phyloP scores from a whole-genome alignment of 2,888 invertebrate genomes.

The Folsomia manolachei region DNA sequence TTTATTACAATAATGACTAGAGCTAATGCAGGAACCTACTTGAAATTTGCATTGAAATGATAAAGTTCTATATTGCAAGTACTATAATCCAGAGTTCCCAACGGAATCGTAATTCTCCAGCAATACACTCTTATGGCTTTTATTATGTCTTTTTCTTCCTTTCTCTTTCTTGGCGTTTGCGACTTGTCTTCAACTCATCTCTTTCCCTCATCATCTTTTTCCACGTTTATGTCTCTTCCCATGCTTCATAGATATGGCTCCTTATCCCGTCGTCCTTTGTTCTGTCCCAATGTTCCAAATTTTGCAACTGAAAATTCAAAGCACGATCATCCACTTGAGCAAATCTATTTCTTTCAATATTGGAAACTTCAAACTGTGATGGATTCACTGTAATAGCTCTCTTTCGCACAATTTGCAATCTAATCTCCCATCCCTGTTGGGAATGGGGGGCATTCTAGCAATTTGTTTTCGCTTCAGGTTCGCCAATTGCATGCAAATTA shows the following conservation, averaged over 20 bases:
- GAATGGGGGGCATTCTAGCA: neutral
- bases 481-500: conserved; percentile 1
- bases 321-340: conserved; percentile 1
- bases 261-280: neutral
- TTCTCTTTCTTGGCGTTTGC: neutral
- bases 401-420: conserved; percentile 10
- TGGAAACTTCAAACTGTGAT: conserved; percentile 10
- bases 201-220: neutral
- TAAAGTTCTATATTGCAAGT: conserved; percentile 15
- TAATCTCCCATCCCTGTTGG: neutral
- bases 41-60: conserved; percentile 17
- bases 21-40: conserved; percentile 18
- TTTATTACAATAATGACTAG: conserved; percentile 15
- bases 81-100: conserved; percentile 3
- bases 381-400: conserved; percentile 8
- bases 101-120: conserved; percentile 17
- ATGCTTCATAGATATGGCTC: no score
- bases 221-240: neutral
- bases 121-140: conserved; percentile 22
- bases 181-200: conserved; percentile 9
- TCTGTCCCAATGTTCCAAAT: neutral
- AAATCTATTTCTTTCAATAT: conserved; percentile 10
- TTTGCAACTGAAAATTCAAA: neutral
- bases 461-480: neutral
- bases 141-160: conserved; percentile 11